Base-by-base conservation (phyloP, 2,113 vertebrate genomes). In the Pandion haliaetus region DNA sequence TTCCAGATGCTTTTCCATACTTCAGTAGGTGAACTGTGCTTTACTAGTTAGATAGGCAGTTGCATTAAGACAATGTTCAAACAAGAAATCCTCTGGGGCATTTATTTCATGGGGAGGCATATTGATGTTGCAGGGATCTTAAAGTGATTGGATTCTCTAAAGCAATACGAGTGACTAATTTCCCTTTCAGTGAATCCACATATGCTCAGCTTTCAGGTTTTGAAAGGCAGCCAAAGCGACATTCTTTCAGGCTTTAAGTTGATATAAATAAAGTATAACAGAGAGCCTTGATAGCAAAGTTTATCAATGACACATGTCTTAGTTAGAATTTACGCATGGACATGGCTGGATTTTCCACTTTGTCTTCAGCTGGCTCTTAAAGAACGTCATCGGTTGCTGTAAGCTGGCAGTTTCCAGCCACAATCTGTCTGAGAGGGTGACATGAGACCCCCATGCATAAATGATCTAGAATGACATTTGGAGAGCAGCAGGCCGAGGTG, bases 191-290 rank as follows among this genome's bases (percentile, higher is more conserved):
- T 93, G 81, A 94, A 96, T 80, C 73, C 91, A 97, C 96, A 97
- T 93, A 96, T 94, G 88, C 62, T 96, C 94, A 92, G 87, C 82
- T 97, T 97, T 97, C 96, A 96, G 91, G 84, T 97, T 96, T 95
- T 96, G 96, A 98, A 98, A 97, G 91, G 44, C 82, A 95, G 95
- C 96, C 97, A 96, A 97, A 95, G 82, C 3, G 1, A 67, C 95
- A 97, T 96, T 97, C 96, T 96, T 97, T 80, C 80, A 90, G 85
- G 95, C 67, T 94, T 97, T 90, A 96, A 94, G 93, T 86, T 97
- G 94, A 90, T 97, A 97, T 97, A 97, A 97, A 98, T 94, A 91
- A 98, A 97, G 95, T 73, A 82, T 90, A 97, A 97, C 87, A 92
- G 84, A 88, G 95, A 96, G 71, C 80, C 59, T 67, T 32, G 14